Evolutionary conservation across 1,140 invertebrate species (phyloP), one percentile per base, ranked within the genome.

Genomic region (Papilio polyxenes): DNA sequence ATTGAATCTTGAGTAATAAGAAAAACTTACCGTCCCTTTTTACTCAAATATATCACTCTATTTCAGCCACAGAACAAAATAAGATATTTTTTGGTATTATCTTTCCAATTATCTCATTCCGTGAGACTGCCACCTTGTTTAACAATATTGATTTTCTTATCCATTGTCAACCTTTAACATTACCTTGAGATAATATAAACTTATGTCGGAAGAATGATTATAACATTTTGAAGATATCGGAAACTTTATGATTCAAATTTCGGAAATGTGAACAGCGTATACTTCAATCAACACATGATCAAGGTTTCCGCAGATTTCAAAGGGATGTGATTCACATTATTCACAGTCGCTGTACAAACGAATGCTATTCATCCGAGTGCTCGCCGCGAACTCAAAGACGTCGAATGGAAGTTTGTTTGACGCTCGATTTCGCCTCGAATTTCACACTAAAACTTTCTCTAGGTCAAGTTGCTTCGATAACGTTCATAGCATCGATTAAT

Each of bases 101-200:
- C 87, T 88, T 87, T 88, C 85, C 86, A 88, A 87, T 88, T 88
- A 88, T 87, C 86, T 86, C 72, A 59, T 75, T 83, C 17, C 79
- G 40, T 40, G 6, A 40, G 85, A 85, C 86, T 85, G 85, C 77
- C 49, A 69, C 69, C 37, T 80, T 49, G 44, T 37, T 62, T 59
- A 82, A 72, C 7, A 82, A 78, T 85, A 83, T 82, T 85, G 62
- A 48, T 17, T 81, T 76, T 44, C 75, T 78, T 49, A 75, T 79
- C 81, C 62, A 31, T 15, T 31, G 31, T 20, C 23, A 69, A 69
- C 62, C 3, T 15, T 13, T 69, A 3, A 7, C 2, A 31, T 69
- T 31, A 15, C 11, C 37, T 72, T 65, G 10, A 31, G 9, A 8
- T 65, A 31, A 65, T 31, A 11, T 31, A 31, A 2, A 65, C 23